These are phyloP conservation scores for Ptyas mucosa DNA, from an alignment of 2,113 vertebrate genomes.

Conservation along the genomic window DNA sequence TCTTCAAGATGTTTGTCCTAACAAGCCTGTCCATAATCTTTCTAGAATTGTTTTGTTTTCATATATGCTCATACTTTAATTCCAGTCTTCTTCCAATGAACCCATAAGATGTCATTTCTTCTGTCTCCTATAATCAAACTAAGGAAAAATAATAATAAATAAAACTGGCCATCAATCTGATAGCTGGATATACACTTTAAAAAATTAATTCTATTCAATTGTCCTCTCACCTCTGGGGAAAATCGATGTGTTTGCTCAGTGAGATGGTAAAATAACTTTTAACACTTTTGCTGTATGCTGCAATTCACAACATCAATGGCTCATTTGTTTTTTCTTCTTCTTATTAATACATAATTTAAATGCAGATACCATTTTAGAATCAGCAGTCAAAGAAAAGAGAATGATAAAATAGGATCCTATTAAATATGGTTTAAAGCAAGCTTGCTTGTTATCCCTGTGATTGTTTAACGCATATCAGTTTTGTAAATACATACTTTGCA, in stretches of 20 bases:
- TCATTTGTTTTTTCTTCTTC: neutral
- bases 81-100: neutral
- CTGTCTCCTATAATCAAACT: neutral
- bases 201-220: neutral
- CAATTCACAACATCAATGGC: neutral
- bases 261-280: neutral
- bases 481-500: neutral
- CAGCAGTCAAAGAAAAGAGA: neutral
- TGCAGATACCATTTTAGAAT: neutral
- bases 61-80: neutral
- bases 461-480: neutral
- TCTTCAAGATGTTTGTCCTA: neutral
- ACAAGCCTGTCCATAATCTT: neutral
- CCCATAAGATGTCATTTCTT: neutral
- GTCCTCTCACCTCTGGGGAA: neutral
- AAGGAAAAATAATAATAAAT: neutral
- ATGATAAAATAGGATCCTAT: neutral
- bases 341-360: neutral
- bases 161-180: neutral
- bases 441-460: neutral
- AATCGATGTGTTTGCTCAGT: neutral
- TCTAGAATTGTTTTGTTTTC: neutral
- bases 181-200: neutral
- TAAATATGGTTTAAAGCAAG: neutral
- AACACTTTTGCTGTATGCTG: neutral